These are phyloP conservation scores for Torymus auratus DNA, from an alignment of 2,888 invertebrate species.

Conservation along the genomic window DNA sequence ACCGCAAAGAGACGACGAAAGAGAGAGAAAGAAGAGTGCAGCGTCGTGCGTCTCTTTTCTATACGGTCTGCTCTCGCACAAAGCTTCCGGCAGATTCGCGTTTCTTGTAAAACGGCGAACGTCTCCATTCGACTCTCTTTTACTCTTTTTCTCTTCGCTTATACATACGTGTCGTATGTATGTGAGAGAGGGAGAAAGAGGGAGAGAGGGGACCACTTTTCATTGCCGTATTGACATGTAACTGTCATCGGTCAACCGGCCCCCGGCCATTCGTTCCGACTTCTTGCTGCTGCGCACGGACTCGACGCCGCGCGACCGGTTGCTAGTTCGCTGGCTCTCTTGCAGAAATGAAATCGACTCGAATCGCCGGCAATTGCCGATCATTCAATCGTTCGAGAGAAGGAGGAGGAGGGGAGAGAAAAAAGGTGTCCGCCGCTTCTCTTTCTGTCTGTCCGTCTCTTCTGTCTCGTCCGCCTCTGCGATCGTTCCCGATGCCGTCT, in stretches of 20 bases:
- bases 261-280: conserved; percentile 59
- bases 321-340: neutral
- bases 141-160: conserved; percentile 46
- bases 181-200: conserved; percentile 24
- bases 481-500: neutral
- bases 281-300: conserved; percentile 54
- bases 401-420: neutral
- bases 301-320: conserved; percentile 37
- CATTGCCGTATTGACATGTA: conserved; percentile 75
- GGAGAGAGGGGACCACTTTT: conserved; percentile 66
- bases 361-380: conserved; percentile 57
- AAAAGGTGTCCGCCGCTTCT: conserved; percentile 37
- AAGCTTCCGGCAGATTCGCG: conserved; percentile 58
- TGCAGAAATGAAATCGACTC: conserved; percentile 57
- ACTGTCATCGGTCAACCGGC: conserved; percentile 70
- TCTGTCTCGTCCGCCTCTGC: neutral
- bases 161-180: neutral
- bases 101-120: conserved; percentile 53
- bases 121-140: conserved; percentile 50
- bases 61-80: conserved; percentile 26
- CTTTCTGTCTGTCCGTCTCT: conserved; percentile 16
- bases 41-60: conserved; percentile 36
- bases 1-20: conserved; percentile 1
- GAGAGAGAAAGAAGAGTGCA: neutral
- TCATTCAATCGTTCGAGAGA: conserved; percentile 57